These are phyloP conservation scores for Sebastes taczanowskii DNA, from an alignment of 2,797 vertebrate genomes.

Conservation along the genomic window DNA sequence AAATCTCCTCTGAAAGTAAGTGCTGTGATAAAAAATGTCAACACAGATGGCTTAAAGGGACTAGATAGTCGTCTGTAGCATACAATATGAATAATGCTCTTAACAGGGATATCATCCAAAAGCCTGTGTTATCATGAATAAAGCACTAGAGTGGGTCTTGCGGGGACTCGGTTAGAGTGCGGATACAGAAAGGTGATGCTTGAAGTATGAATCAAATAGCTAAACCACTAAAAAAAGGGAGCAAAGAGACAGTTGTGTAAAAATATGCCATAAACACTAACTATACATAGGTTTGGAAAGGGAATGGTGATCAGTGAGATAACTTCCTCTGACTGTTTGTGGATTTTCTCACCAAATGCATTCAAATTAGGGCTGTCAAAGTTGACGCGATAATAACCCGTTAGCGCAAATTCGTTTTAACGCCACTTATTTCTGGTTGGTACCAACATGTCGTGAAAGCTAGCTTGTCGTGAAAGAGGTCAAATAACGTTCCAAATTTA, in stretches of 20 bases:
- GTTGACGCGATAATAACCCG: no score
- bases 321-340: not conserved
- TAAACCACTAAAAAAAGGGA: not conserved
- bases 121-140: constrained; percentile 37
- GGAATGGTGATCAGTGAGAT: not conserved
- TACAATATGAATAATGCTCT: constrained; percentile 31
- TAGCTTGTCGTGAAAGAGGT: no score
- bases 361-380: not conserved
- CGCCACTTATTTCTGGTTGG: no score
- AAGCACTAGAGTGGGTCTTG: not conserved
- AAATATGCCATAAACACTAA: no score
- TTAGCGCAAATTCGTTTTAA: no score
- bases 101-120: constrained; percentile 31
- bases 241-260: not conserved
- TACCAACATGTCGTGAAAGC: no score
- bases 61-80: constrained; percentile 3
- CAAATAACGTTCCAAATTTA: no score
- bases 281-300: not conserved
- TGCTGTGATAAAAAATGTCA: constrained; percentile 29
- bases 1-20: constrained; percentile 10
- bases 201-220: not conserved
- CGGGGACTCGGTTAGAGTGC: not conserved
- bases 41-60: constrained; percentile 23
- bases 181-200: not conserved
- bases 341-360: not conserved